Percentiles rank a stretch among this genome's conserved stretches.
Evolutionary conservation across 2,113 vertebrate genomes (phyloP).

Genomic region (Stegostoma tigrinum): DNA sequence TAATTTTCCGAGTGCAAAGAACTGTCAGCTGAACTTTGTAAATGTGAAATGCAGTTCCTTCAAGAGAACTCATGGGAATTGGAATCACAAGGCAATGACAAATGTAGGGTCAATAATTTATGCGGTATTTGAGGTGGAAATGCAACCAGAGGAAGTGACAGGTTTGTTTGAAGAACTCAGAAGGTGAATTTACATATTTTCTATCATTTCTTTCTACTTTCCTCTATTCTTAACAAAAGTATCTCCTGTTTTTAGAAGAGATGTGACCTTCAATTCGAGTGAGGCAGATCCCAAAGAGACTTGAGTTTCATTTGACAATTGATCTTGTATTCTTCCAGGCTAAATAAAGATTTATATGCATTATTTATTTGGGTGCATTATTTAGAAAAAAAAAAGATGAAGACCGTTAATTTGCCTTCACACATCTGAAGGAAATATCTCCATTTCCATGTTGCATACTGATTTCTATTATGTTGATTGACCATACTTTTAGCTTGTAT

Average conservation of each 20-base stretch:
- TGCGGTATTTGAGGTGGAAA: conserved; percentile 87
- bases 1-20: conserved; percentile 68
- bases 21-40: conserved; percentile 78
- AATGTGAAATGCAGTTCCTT: conserved; percentile 80
- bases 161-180: conserved; percentile 78
- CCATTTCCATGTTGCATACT: background rate
- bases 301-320: background rate
- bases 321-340: background rate
- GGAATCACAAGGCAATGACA: conserved; percentile 62
- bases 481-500: background rate
- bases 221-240: conserved; percentile 61
- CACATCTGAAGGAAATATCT: conserved; percentile 12
- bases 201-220: conserved; percentile 44
- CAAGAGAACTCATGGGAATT: conserved; percentile 61
- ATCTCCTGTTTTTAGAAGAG: conserved; percentile 84
- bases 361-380: background rate
- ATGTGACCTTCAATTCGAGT: background rate
- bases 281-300: background rate
- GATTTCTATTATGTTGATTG: conserved; percentile 42
- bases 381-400: background rate
- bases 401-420: background rate
- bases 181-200: conserved; percentile 46
- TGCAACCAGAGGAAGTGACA: conserved; percentile 94
- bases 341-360: background rate
- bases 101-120: conserved; percentile 76